Base-by-base conservation (phyloP, 1,140 invertebrate species). In the Drosophila arizonae region DNA sequence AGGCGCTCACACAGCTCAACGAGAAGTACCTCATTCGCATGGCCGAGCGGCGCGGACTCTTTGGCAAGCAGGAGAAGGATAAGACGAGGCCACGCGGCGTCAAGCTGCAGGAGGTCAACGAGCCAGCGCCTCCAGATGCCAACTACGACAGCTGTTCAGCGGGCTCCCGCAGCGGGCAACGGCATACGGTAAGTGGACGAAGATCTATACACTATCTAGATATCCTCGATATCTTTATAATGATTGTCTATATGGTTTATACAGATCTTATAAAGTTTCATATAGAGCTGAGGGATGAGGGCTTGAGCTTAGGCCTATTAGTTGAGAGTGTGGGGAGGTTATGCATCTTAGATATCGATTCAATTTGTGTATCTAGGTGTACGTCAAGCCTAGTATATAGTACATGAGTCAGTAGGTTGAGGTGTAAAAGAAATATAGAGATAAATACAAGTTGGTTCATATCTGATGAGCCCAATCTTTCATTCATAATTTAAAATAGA, bases 1-100 rank as follows among this genome's bases (percentile, higher is more conserved):
- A 95, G 92, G 93, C 95, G 80, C 93, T 96, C 66, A 95, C 95
- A 43, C 93, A 95, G 9, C 93, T 96, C 64, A 95, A 96, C 90
- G 95, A 95, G 9, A 94, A 96, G 90, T 96, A 95, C 79, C 95
- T 96, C 93, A 96, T 96, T 45, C 94, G 95, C 71, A 95, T 96
- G 89, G 96, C 96, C 1, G 96, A 96, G 90, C 93, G 94, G 28
- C 93, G 95, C 62, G 95, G 95, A 0, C 90, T 96, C 55, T 96
- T 96, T 84, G 95, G 95, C 1, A 92, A 93, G 48, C 82, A 91
- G 4, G 90, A 78, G 13, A 77, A 76, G 11, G 77, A 61, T 33
- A 80, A 78, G 68, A 41, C 24, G 13, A 63, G 66, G 8, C 48
- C 84, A 15, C 88, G 86, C 73, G 85, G 69, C 15, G 67, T 75